Base-by-base conservation (phyloP, 2,797 vertebrate species). In the Onychomys torridus region DNA sequence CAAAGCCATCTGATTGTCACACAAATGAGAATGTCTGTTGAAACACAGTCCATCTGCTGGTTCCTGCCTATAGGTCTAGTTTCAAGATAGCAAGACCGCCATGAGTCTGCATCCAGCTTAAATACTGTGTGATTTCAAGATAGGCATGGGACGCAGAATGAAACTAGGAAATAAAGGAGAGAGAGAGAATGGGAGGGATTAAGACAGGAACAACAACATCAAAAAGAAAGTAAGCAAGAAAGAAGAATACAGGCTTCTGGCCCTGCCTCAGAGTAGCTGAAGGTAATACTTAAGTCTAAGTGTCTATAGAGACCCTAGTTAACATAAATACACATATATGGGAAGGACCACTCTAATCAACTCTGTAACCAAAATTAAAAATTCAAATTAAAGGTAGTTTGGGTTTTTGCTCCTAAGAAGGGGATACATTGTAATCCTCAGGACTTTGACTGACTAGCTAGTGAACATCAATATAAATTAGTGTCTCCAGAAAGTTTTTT, bases 401-500 rank as follows among this genome's bases (percentile, higher is more conserved):
- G 79, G 5, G 76, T 11, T 57, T 79, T 95, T 97, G 84, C 59
- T 90, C 71, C 12, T 86, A 6, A 52, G n/a, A 96, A 85, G 23
- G 0, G 6, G 83, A 90, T 71, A 32, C 83, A 73, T 32, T 52
- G 9, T 73, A 49, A 82, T 95, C 19, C 8, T 84, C 34, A 52
- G 17, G 29, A 73, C 11, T 90, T 78, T 67, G 29, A 21, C 52
- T 85, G 55, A 78, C 63, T 96, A 85, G 19, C 73, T 29, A 19
- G 6, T 71, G 29, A 21, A 87, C 88, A 37, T 90, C 79, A 71
- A 4, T 85, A 63, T 40, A 29, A 93, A 91, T 37, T n/a, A n/a
- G 0, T 73, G 46, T 95, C 40, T 95, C n/a, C 37, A 43, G 90
- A 87, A 78, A 40, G 59, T 89, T 52, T 75, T 93, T 93, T 93